Conservation (phyloP, 2,888 invertebrate genomes). For the Ecliptopera silaceata region DNA sequence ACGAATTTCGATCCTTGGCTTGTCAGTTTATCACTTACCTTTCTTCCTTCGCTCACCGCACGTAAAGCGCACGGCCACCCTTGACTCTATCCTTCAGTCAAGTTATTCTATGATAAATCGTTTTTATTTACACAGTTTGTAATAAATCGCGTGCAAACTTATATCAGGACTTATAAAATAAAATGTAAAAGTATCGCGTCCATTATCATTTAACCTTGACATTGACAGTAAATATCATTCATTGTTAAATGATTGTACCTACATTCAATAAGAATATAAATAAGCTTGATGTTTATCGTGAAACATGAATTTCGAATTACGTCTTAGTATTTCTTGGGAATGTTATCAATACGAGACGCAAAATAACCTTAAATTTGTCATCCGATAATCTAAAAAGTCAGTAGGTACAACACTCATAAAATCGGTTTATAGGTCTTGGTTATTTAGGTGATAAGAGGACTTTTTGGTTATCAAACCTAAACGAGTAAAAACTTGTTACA, state of each 20-base stretch:
- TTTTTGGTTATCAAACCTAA: too few relatives aligned
- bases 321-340: not conserved
- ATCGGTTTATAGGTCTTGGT: too few relatives aligned
- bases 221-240: conserved; percentile 33
- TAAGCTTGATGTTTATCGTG: conserved; percentile 14
- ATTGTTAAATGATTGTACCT: conserved; percentile 27
- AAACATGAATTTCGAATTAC: conserved; percentile 6
- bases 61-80: not conserved
- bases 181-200: conserved; percentile 21
- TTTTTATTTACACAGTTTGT: conserved; percentile 2
- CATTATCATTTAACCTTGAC: conserved; percentile 34
- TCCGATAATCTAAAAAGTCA: too few relatives aligned
- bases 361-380: not conserved
- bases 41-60: too few relatives aligned
- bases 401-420: too few relatives aligned
- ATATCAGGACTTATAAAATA: conserved; percentile 25
- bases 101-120: not conserved
- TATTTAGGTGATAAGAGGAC: too few relatives aligned
- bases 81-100: not conserved
- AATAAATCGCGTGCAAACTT: conserved; percentile 12
- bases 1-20: too few relatives aligned
- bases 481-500: too few relatives aligned
- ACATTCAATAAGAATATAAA: conserved; percentile 36
- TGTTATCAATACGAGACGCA: not conserved
- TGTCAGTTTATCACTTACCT: too few relatives aligned